Evolutionary conservation across 2,797 vertebrate genomes (phyloP).

Genomic region (Iguana delicatissima): DNA sequence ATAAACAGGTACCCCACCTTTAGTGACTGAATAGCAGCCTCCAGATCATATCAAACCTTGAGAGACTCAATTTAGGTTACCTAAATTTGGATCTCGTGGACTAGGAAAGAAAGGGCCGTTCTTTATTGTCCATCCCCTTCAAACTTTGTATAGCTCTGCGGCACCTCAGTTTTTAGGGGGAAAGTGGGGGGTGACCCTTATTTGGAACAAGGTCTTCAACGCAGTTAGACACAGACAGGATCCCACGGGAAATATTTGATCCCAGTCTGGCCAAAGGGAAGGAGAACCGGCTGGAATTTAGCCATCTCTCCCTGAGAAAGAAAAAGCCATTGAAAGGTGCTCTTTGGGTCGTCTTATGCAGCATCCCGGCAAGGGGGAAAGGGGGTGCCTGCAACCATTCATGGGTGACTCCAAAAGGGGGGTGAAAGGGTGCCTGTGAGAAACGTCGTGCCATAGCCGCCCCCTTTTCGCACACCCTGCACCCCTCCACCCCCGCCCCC

Average conservation of each 20-base stretch:
- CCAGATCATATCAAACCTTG: constrained; percentile 65
- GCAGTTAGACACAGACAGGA: constrained; percentile 62
- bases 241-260: constrained; percentile 35
- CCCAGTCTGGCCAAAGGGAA: constrained; percentile 66
- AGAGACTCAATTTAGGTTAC: constrained; percentile 75
- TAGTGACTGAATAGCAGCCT: constrained; percentile 53
- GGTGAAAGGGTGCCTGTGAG: constrained; percentile 31
- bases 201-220: constrained; percentile 68
- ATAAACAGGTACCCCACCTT: constrained; percentile 11
- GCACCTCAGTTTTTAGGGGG: constrained; percentile 63
- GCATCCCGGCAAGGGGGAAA: constrained; percentile 47
- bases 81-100: constrained; percentile 50
- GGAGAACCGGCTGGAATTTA: constrained; percentile 73
- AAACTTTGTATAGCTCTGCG: constrained; percentile 69
- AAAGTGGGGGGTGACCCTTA: constrained; percentile 17
- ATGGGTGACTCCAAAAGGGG: constrained; percentile 46
- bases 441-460: constrained; percentile 24
- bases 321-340: constrained; percentile 70
- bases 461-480: constrained; percentile 45
- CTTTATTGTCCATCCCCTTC: constrained; percentile 61
- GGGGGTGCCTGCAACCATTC: constrained; percentile 50
- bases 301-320: constrained; percentile 45
- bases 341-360: constrained; percentile 60
- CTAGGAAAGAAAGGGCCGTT: constrained; percentile 52
- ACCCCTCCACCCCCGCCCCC: constrained; percentile 4